Base-by-base conservation (phyloP, 2,888 invertebrate species). In the Lamproptera curius region DNA sequence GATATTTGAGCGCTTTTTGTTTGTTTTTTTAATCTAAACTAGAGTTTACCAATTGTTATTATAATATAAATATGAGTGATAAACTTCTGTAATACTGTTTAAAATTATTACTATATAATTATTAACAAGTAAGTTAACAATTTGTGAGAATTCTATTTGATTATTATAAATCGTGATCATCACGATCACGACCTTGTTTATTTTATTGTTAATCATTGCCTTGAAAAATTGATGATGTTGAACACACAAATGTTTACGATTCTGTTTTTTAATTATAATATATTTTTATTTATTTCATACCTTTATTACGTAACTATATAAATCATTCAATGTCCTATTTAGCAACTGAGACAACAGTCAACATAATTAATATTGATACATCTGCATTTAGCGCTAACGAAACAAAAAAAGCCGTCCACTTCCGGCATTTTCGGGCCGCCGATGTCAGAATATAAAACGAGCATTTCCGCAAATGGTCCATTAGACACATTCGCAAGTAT, bases 401-500 rank as follows among this genome's bases (percentile, higher is more conserved):
- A 43, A 42, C 9, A 48, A 50, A 51, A 48, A 50, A 40, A 46
- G 50, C 50, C 3, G 20, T 20, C 20, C 51, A 39, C 26, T 36
- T 43, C 47, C 37, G 50, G 26, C 46, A 36, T 65, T 67, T 69
- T 56, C 55, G 66, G 63, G 67, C 65, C 62, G 63, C 63, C 62
- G 61, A 62, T 60, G 83, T 85, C 83, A 81, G 84, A 85, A 83
- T 86, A 78, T 70, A 72, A 77, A 84, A 85, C 84, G 79, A 84
- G 76, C 66, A 58, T 64, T 72, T 73, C 75, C 71, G 73, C 76
- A 80, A 80, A 74, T 76, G 70, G 71, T 73, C 67, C 67, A 70
- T 67, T 78, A 73, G 62, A 60, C 66, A 70, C 63, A 58, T 66
- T 59, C 63, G 58, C 46, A 62, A 58, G 59, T 57, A 59, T 61